phyloP scores from a whole-genome alignment of 2,888 invertebrate genomes.

The Hylaea fasciaria region DNA sequence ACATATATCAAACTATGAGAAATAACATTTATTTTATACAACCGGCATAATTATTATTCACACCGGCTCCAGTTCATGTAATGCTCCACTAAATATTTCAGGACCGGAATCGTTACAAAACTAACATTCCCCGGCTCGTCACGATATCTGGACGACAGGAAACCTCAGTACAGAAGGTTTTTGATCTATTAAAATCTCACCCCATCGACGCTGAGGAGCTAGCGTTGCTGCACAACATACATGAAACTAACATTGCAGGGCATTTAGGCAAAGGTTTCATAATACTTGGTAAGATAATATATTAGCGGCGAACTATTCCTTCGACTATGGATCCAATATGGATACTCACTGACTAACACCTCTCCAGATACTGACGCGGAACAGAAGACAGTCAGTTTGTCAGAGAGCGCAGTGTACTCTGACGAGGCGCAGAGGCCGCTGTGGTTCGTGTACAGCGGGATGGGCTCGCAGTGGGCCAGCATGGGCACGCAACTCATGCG shows the following conservation, averaged over 20 bases:
- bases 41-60: no score
- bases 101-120: conserved; percentile 46
- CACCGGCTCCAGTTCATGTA: no score
- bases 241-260: conserved; percentile 69
- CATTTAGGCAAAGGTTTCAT: conserved; percentile 86
- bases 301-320: no score
- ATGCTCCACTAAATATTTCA: conserved; percentile 18
- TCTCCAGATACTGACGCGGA: conserved; percentile 54
- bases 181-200: conserved; percentile 55
- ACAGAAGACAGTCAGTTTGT: conserved; percentile 55
- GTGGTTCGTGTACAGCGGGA: conserved; percentile 90
- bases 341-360: neutral
- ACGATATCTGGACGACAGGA: conserved; percentile 83
- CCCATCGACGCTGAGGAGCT: conserved; percentile 77
- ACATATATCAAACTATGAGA: no score
- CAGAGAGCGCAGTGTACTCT: conserved; percentile 57
- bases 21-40: no score
- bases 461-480: conserved; percentile 89
- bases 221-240: conserved; percentile 73
- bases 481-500: conserved; percentile 87
- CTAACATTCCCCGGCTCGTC: conserved; percentile 76
- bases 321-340: neutral
- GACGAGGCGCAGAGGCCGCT: conserved; percentile 77
- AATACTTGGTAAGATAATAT: conserved; percentile 63
- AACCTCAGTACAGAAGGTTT: conserved; percentile 57